Percentiles rank a stretch among this genome's conserved stretches.
phyloP scores from a whole-genome alignment of 1,140 invertebrate genomes.

The Planococcus citri region DNA sequence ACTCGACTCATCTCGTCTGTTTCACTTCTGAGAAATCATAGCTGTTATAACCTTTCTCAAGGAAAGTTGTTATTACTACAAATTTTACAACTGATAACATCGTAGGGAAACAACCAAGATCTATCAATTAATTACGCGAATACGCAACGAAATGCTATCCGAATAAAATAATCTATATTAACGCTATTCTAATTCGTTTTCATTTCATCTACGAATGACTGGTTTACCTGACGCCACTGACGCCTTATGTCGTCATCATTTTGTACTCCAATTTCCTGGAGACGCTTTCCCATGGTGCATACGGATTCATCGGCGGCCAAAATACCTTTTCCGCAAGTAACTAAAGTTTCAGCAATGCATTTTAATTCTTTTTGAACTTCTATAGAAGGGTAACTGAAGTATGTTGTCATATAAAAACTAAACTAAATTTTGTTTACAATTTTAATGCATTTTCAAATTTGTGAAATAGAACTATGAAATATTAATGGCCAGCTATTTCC shows the following conservation, averaged over 20 bases:
- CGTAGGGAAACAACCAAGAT: no score
- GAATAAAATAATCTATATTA: no score
- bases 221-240: constrained; percentile 26
- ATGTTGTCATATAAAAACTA: constrained; percentile 55
- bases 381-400: constrained; percentile 68
- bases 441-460: background rate
- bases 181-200: no score
- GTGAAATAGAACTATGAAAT: background rate
- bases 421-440: constrained; percentile 3
- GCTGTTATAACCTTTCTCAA: no score
- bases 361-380: constrained; percentile 82
- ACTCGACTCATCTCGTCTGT: no score
- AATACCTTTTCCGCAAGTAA: constrained; percentile 84
- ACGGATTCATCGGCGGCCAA: constrained; percentile 79
- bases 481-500: background rate
- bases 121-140: no score
- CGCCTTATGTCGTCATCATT: constrained; percentile 82
- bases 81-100: no score
- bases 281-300: constrained; percentile 76
- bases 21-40: no score
- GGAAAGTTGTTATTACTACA: no score
- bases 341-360: constrained; percentile 76
- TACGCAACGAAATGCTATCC: no score
- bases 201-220: background rate
- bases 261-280: constrained; percentile 65